phyloP scores from a whole-genome alignment of 2,888 invertebrate species.

The Eucera pruinosa region DNA sequence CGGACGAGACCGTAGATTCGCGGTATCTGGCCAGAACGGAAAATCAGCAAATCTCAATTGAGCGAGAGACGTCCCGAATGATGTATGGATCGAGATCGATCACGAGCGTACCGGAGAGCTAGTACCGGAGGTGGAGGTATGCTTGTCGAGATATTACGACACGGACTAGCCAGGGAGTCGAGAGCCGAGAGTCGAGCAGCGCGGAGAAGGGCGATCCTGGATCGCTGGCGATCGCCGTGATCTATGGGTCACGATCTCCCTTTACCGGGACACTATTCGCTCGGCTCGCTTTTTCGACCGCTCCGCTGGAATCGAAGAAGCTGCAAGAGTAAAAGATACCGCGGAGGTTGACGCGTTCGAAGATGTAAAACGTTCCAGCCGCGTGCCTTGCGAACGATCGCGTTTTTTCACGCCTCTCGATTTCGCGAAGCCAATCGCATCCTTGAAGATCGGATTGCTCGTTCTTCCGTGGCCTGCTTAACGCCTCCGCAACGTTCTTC shows the following conservation, averaged over 20 bases:
- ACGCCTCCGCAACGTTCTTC: conserved; percentile 53
- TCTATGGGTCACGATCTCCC: conserved; percentile 76
- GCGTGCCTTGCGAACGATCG: too few relatives aligned
- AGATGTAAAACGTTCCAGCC: too few relatives aligned
- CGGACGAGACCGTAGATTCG: conserved; percentile 16
- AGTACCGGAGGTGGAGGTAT: conserved; percentile 33
- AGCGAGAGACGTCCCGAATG: conserved; percentile 55
- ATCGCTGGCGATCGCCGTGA: conserved; percentile 74
- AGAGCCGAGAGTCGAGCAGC: conserved; percentile 48
- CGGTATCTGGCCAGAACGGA: conserved; percentile 9
- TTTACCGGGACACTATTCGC: conserved; percentile 67
- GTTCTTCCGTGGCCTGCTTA: conserved; percentile 31
- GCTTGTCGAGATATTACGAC: conserved; percentile 64
- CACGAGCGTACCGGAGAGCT: conserved; percentile 31
- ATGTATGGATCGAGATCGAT: conserved; percentile 61
- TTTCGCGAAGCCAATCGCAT: conserved; percentile 24
- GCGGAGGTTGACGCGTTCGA: too few relatives aligned
- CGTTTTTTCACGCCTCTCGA: too few relatives aligned
- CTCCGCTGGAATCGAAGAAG: background rate
- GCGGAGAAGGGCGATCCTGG: conserved; percentile 47
- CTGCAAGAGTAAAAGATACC: too few relatives aligned
- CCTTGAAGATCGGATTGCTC: conserved; percentile 44
- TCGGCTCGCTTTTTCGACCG: background rate
- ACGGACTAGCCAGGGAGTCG: background rate
- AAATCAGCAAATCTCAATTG: conserved; percentile 51